phyloP scores from a whole-genome alignment of 1,140 invertebrate species.

The Zaprionus davidi region DNA sequence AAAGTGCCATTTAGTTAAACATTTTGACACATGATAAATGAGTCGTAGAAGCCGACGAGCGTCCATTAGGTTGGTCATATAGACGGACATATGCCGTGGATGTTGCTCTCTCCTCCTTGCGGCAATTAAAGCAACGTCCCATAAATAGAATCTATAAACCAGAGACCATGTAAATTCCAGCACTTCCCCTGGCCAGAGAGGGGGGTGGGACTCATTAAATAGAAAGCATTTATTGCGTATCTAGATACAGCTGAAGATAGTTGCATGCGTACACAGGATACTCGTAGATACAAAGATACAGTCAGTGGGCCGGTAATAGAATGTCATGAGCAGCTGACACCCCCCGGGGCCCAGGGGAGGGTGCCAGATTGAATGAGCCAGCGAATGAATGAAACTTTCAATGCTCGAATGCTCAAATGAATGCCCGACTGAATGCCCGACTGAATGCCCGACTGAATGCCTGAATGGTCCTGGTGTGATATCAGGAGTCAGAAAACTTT shows the following conservation, averaged over 20 bases:
- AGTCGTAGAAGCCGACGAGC: slow-evolving; percentile 60
- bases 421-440: slow-evolving; percentile 10
- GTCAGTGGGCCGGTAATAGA: slow-evolving; percentile 64
- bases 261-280: slow-evolving; percentile 30
- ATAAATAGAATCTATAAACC: slow-evolving; percentile 57
- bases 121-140: slow-evolving; percentile 65
- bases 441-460: slow-evolving; percentile 11
- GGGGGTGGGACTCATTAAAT: slow-evolving; percentile 68
- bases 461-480: slow-evolving; percentile 47
- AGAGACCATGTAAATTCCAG: slow-evolving; percentile 46
- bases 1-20: slow-evolving; percentile 79
- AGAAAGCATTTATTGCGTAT: slow-evolving; percentile 81
- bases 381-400: slow-evolving; percentile 20
- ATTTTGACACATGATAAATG: slow-evolving; percentile 82
- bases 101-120: slow-evolving; percentile 8
- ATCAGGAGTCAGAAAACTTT: slow-evolving; percentile 76
- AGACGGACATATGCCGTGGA: slow-evolving; percentile 55
- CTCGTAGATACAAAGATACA: slow-evolving; percentile 43
- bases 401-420: slow-evolving; percentile 16
- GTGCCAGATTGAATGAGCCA: slow-evolving; percentile 46
- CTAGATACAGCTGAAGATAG: slow-evolving; percentile 69
- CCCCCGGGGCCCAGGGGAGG: slow-evolving; percentile 25
- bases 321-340: slow-evolving; percentile 71
- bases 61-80: slow-evolving; percentile 41
- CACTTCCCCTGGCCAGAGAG: slow-evolving; percentile 11